Evolutionary conservation across 2,888 invertebrate genomes (phyloP).

Genomic region (Synanthedon tipuliformis): DNA sequence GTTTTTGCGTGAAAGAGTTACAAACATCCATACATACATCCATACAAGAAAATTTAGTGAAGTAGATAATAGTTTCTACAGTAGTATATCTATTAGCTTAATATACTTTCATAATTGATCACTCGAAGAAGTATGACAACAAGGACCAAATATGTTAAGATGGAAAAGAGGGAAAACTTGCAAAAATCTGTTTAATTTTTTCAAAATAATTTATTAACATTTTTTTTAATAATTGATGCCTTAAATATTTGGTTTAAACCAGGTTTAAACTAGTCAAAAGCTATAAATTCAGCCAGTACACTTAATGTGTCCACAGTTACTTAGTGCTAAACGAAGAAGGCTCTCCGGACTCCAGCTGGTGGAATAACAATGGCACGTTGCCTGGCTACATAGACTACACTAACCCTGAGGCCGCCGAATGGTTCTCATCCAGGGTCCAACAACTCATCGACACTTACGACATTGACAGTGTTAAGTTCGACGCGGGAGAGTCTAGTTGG

Average conservation of each 20-base stretch:
- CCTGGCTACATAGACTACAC: constrained; percentile 79
- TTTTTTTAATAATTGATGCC: background rate
- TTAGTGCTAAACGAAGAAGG: constrained; percentile 64
- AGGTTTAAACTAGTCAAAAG: too few relatives aligned
- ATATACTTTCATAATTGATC: too few relatives aligned
- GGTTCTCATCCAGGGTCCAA: constrained; percentile 66
- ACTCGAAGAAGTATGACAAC: too few relatives aligned
- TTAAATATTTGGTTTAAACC: too few relatives aligned
- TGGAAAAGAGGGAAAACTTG: too few relatives aligned
- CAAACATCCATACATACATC: too few relatives aligned
- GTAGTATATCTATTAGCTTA: too few relatives aligned
- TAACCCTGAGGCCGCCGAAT: constrained; percentile 73
- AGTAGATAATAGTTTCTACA: too few relatives aligned
- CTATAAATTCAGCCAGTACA: background rate
- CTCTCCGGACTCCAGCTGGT: constrained; percentile 61
- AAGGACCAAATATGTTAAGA: too few relatives aligned
- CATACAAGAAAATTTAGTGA: too few relatives aligned
- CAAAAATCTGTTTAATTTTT: too few relatives aligned
- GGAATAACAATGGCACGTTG: constrained; percentile 63
- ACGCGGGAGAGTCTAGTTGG: constrained; percentile 83
- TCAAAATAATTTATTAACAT: background rate
- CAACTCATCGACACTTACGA: constrained; percentile 71
- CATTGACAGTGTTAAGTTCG: constrained; percentile 83
- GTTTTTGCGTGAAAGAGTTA: too few relatives aligned
- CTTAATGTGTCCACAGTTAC: constrained; percentile 38